Evolutionary conservation across 2,113 vertebrate genomes (phyloP), one percentile per base, ranked within the genome.

Genomic region (Smithornis capensis): DNA sequence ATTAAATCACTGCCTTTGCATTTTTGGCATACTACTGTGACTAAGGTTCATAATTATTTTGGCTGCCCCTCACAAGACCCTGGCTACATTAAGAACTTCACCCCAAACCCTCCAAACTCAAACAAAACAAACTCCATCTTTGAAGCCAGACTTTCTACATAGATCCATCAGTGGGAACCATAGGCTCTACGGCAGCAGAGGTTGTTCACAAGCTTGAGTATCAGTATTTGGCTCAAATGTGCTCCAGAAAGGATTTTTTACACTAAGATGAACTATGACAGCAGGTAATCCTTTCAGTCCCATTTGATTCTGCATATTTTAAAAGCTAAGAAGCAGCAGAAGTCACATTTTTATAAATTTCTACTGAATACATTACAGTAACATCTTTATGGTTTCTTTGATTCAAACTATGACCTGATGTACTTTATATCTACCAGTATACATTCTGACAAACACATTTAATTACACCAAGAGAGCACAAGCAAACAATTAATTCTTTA

Each of bases 1-100:
- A 92, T 38, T 87, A 93, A 84, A 96, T 89, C 80, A 92, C 56
- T 68, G 64, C 52, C 28, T 92, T 81, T 70, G 49, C 50, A 89
- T 89, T 92, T 93, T 38, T 89, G 71, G 68, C 83, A 67, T 40
- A 47, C 24, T 75, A 42, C 50, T 52, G 47, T 70, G 64, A 81
- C 59, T 80, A 75, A 77, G 68, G 88, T 70, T 81, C 73, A 44
- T 42, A 86, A 81, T 64, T 71, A 71, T 84, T 83, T 87, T 82
- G 87, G 89, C 65, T 91, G 62, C n/a, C n/a, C 19, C 65, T 57
- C 31, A 24, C 23, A 89, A 91, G 60, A 90, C 80, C 73, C 74
- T 94, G 65, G 80, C 77, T 82, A 62, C 60, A 64, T 68, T 44
- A 56, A 83, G 83, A 90, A 90, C 21, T 90, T 89, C 27, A 92